A percentile compares a stretch with the other conserved stretches of the same genome.
These are phyloP conservation scores for Bovichtus diacanthus DNA, from an alignment of 2,797 vertebrate species.

Conservation along the genomic window DNA sequence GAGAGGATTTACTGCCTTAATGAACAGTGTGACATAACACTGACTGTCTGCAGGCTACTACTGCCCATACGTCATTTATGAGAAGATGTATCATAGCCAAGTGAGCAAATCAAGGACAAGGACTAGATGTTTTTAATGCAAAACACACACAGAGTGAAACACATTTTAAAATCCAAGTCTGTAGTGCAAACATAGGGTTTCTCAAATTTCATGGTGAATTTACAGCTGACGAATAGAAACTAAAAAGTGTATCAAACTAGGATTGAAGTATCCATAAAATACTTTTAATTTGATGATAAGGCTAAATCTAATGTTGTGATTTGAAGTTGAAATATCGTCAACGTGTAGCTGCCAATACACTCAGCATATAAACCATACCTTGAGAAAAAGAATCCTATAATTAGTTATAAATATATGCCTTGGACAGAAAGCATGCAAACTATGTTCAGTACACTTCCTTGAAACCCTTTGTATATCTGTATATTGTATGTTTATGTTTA, in stretches of 20 bases:
- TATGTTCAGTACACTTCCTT: not conserved
- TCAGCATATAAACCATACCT: not conserved
- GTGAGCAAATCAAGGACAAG: conserved; percentile 64
- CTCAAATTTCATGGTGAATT: not conserved
- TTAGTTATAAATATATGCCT: not conserved
- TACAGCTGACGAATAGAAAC: not conserved
- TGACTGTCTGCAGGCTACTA: conserved; percentile 47
- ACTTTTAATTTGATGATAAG: not conserved
- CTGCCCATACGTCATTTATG: conserved; percentile 54
- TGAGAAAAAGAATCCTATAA: not conserved
- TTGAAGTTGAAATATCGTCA: not conserved
- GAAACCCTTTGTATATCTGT: not conserved
- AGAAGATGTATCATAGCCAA: conserved; percentile 42
- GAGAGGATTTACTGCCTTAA: conserved; percentile 64
- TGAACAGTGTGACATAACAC: conserved; percentile 58
- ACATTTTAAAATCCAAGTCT: not conserved
- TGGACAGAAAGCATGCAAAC: not conserved
- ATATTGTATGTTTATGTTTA: conserved; percentile 9
- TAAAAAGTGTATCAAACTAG: not conserved
- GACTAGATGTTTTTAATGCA: conserved; percentile 12
- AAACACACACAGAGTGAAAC: not conserved
- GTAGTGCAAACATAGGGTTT: not conserved
- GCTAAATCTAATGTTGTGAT: not conserved
- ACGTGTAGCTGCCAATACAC: not conserved
- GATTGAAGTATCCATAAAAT: not conserved